These are phyloP conservation scores for Thyatira batis DNA, from an alignment of 2,888 invertebrate genomes.

Conservation along the genomic window DNA sequence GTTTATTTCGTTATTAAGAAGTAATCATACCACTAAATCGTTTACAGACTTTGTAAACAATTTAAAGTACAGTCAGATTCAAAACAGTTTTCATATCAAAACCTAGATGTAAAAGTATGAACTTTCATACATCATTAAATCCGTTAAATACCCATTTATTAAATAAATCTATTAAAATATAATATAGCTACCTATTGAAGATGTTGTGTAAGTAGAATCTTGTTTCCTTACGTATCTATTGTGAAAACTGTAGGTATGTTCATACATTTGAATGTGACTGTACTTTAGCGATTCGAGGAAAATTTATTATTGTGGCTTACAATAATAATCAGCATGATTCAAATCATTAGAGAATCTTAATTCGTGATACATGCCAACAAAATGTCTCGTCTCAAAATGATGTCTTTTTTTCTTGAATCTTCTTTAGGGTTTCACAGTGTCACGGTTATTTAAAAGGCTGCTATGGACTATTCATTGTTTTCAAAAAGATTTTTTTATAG, in stretches of 20 bases:
- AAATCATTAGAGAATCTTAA: not conserved
- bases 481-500: slow-evolving; percentile 20
- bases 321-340: not conserved
- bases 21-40: slow-evolving; percentile 1
- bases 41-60: not conserved
- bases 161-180: too few species aligned
- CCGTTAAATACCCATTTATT: too few species aligned
- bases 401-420: not conserved
- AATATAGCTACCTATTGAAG: too few species aligned
- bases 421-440: not conserved
- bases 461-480: slow-evolving; percentile 31
- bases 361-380: not conserved
- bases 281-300: not conserved
- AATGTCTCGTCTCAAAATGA: slow-evolving; percentile 7
- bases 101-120: not conserved
- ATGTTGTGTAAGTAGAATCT: too few species aligned
- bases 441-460: slow-evolving; percentile 12
- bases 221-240: too few species aligned
- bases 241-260: not conserved
- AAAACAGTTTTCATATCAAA: not conserved
- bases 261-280: not conserved
- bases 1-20: slow-evolving; percentile 1
- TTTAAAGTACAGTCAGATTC: not conserved
- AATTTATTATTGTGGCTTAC: not conserved
- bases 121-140: too few species aligned